Evolutionary conservation across 2,113 vertebrate species (phyloP).

Genomic region (Neotoma lepida): DNA sequence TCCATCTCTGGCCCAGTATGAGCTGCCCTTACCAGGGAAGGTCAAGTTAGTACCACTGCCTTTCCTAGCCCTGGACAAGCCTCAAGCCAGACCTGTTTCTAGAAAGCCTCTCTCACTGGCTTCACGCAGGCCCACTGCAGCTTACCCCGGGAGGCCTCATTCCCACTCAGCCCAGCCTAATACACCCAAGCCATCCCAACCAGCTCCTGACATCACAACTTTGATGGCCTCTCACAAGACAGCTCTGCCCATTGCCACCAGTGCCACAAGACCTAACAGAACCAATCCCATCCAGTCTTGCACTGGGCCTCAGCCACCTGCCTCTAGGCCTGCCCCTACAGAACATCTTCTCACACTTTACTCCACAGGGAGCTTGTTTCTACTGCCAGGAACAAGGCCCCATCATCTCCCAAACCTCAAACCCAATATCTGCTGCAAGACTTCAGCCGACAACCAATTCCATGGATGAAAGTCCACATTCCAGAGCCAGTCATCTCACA

Average conservation of each 20-base stretch:
- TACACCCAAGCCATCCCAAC: background rate
- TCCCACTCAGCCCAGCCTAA: background rate
- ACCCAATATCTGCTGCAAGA: background rate
- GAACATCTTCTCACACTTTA: background rate
- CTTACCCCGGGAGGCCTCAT: background rate
- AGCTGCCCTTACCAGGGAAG: constrained; percentile 60
- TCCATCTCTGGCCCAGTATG: background rate
- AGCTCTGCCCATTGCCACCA: background rate
- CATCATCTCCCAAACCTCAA: background rate
- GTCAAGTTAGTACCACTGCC: constrained; percentile 64
- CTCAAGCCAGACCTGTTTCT: background rate
- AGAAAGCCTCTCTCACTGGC: background rate
- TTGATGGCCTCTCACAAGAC: background rate
- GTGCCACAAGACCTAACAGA: no score
- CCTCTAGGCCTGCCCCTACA: background rate
- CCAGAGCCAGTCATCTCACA: background rate
- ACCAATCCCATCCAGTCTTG: background rate
- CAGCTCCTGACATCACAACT: background rate
- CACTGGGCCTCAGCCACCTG: background rate
- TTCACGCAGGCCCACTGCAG: background rate
- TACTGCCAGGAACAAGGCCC: background rate
- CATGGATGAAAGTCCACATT: background rate
- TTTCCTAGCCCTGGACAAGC: constrained; percentile 38
- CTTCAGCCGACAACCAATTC: background rate
- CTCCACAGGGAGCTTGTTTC: background rate